Base-by-base conservation (phyloP, 2,797 vertebrate species). In the Mus caroli region DNA sequence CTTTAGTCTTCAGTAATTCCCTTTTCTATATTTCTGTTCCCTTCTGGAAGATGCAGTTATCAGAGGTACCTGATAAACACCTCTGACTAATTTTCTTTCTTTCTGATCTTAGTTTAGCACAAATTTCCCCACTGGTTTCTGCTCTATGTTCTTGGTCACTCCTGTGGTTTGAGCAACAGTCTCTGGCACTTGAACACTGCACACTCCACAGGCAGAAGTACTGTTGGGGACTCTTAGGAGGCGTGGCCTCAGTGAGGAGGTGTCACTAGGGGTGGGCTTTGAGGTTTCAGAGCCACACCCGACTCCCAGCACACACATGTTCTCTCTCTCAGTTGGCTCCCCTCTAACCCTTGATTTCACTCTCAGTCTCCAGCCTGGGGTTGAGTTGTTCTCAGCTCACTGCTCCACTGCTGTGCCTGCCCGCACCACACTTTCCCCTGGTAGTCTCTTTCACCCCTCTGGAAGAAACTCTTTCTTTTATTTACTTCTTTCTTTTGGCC, bases 91-190 rank as follows among this genome's bases (percentile, higher is more conserved):
- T 54, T 52, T 76, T 69, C 11, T 78, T 79, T 92, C 62, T 90
- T 95, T 92, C 54, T 96, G 78, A 31, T 92, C 19, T 85, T 22
- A 60, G 26, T 15, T 85, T 22, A 60, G 26, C 52, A 20, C 19
- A 73, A 76, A 79, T 78, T 90, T 93, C 75, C 79, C 86, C 80
- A 86, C 84, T 56, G 84, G 14, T 67, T 67, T 92, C 88, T 94
- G 31, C 6, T 92, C 14, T 86, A 50, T 15, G 40, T 93, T 88
- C 6, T 40, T 15, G 15, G 8, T 88, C 46, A 86, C 79, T 90
- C 75, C 5, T 67, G 86, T 28, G 67, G 17, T 34, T n/a, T 37
- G n/a, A 37, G 20, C 7, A 17, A n/a, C 7, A 15, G n/a, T 37
- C 19, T 10, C 19, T 22, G 60, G 6, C 6, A 67, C 22, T 8